Evolutionary conservation across 2,113 vertebrate species (phyloP).

Genomic region (Phaethon lepturus): DNA sequence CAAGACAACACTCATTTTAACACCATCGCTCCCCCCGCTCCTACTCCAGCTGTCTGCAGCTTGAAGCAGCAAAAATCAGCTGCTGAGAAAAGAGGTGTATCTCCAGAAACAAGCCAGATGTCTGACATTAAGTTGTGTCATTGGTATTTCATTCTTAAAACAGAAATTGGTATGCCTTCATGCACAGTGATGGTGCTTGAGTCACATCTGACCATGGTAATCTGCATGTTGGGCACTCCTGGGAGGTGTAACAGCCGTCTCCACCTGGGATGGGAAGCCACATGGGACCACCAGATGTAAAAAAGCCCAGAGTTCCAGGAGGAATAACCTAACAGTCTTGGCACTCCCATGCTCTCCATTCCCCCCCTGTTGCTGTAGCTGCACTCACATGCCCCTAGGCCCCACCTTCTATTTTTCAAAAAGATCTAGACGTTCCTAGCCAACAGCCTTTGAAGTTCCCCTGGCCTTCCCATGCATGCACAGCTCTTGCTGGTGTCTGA

Average conservation of each 20-base stretch:
- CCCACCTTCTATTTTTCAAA: background rate
- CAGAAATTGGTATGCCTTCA: background rate
- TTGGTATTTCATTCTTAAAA: background rate
- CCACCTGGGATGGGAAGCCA: background rate
- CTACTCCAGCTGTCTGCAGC: background rate
- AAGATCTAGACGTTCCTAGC: background rate
- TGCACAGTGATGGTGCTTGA: background rate
- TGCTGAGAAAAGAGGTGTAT: background rate
- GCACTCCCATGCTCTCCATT: background rate
- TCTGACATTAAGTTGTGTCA: background rate
- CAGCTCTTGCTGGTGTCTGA: background rate
- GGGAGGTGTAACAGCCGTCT: background rate
- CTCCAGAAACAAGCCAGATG: background rate
- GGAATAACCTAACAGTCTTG: background rate
- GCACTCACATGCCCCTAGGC: accelerated
- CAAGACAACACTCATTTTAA: background rate
- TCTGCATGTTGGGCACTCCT: background rate
- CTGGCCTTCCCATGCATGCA: background rate
- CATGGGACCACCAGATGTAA: background rate
- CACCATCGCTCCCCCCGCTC: background rate
- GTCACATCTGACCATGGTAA: background rate
- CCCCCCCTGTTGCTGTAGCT: background rate
- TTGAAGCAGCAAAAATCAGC: background rate
- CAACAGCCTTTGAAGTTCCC: background rate
- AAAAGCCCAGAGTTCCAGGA: background rate